Percentiles rank a stretch among this genome's conserved stretches.
phyloP scores from a whole-genome alignment of 2,113 vertebrate species.

The Puntigrus tetrazona region DNA sequence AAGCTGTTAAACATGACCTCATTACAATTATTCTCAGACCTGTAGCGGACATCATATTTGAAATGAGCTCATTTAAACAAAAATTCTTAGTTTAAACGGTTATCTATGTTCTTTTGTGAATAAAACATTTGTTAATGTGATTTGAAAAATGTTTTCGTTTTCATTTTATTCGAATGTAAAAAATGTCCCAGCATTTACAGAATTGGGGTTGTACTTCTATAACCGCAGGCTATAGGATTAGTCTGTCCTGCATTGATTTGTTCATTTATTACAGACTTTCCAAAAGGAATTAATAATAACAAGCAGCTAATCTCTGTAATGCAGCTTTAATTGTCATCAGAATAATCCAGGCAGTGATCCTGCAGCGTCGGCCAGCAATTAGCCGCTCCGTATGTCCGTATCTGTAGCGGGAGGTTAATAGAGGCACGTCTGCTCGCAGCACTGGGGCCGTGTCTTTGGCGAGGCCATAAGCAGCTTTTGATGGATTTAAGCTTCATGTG shows the following conservation, averaged over 20 bases:
- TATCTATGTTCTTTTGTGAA: too few species aligned
- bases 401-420: conserved; percentile 66
- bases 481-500: conserved; percentile 70
- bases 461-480: conserved; percentile 67
- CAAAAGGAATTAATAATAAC: background rate
- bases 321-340: background rate
- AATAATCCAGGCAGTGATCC: background rate
- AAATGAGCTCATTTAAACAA: too few species aligned
- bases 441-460: conserved; percentile 7
- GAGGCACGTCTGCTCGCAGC: conserved; percentile 59
- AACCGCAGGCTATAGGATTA: background rate
- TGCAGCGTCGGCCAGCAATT: conserved; percentile 39
- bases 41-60: too few species aligned
- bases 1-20: too few species aligned
- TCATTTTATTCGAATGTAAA: too few species aligned
- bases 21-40: too few species aligned
- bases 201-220: too few species aligned
- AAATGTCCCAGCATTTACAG: too few species aligned
- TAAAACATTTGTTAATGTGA: too few species aligned
- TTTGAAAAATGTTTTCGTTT: too few species aligned
- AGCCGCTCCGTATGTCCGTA: conserved; percentile 64
- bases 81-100: too few species aligned
- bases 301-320: background rate
- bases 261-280: background rate
- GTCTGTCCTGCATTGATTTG: background rate